These are phyloP conservation scores for Nasonia longicornis DNA, from an alignment of 1,140 invertebrate species.

Conservation along the genomic window DNA sequence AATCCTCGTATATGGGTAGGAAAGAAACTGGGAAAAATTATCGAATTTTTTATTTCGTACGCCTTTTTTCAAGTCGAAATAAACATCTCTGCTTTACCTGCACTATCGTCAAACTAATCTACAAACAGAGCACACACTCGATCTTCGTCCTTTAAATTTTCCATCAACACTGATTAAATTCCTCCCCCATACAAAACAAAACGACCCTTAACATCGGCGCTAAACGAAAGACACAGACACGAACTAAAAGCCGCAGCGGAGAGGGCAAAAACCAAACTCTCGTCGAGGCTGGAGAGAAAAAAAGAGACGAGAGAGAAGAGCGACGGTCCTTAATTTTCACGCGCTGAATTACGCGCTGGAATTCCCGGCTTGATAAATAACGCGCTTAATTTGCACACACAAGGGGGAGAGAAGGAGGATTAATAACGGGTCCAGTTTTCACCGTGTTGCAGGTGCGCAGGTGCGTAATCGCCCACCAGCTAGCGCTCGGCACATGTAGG, in stretches of 20 bases:
- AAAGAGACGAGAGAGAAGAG: constrained; percentile 2
- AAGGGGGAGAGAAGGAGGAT: background rate
- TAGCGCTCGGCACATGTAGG: background rate
- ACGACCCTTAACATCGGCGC: background rate
- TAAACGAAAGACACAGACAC: background rate
- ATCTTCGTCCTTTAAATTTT: background rate
- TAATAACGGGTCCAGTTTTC: constrained; percentile 35
- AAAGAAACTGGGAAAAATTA: background rate
- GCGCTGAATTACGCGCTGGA: constrained; percentile 31
- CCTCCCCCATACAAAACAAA: background rate
- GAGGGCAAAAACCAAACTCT: background rate
- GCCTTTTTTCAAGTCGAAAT: too few species aligned
- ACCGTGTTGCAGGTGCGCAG: constrained; percentile 7
- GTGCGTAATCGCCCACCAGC: background rate
- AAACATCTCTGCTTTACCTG: too few species aligned
- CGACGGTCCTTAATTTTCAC: constrained; percentile 36
- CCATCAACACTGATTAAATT: background rate
- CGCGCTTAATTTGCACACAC: constrained; percentile 53
- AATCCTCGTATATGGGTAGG: background rate
- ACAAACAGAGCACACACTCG: background rate
- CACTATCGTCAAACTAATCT: background rate
- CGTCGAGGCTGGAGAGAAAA: background rate
- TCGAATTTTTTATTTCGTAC: too few species aligned
- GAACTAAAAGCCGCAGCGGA: background rate
- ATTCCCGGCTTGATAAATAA: constrained; percentile 52